Percentiles rank a stretch among this genome's conserved stretches.
phyloP scores from a whole-genome alignment of 2,888 invertebrate species.

The Reticulitermes lucifugus region DNA sequence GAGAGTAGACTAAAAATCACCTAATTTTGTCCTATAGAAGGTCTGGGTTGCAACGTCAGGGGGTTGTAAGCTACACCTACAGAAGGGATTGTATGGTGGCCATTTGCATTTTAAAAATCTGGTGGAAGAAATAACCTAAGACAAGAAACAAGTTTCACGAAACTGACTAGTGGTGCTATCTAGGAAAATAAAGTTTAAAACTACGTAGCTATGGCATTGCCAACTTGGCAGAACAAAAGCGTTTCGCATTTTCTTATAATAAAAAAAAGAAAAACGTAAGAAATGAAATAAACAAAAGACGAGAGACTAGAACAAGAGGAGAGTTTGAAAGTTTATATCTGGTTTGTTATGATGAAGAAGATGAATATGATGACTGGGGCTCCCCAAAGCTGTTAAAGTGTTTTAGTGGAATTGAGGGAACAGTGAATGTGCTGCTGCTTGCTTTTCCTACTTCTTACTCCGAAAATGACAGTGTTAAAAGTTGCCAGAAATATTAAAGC shows the following conservation, averaged over 20 bases:
- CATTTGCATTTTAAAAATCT: conserved; percentile 34
- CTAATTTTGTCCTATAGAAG: conserved; percentile 23
- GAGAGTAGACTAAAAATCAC: conserved; percentile 25
- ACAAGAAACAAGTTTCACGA: not conserved
- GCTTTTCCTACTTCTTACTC: not conserved
- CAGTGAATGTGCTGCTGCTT: not conserved
- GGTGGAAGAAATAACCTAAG: not conserved
- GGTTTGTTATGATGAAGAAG: conserved; percentile 30
- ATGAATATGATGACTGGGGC: conserved; percentile 20
- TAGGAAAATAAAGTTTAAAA: conserved; percentile 27
- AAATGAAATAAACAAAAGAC: conserved; percentile 27
- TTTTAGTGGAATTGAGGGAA: conserved; percentile 32
- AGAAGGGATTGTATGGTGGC: not conserved
- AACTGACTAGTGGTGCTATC: conserved; percentile 4
- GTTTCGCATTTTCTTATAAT: conserved; percentile 20
- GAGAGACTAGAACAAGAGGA: conserved; percentile 11
- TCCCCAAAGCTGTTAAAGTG: conserved; percentile 30
- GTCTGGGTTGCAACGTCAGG: not conserved
- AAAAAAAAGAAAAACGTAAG: conserved; percentile 27
- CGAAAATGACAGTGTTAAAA: conserved; percentile 32
- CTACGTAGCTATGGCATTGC: not conserved
- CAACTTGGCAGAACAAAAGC: conserved; percentile 24
- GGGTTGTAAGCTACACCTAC: not conserved
- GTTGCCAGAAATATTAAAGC: conserved; percentile 24
- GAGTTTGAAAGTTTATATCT: conserved; percentile 33